These are phyloP conservation scores for Crotalus helleri DNA, from an alignment of 2,113 vertebrate species.

Conservation along the genomic window DNA sequence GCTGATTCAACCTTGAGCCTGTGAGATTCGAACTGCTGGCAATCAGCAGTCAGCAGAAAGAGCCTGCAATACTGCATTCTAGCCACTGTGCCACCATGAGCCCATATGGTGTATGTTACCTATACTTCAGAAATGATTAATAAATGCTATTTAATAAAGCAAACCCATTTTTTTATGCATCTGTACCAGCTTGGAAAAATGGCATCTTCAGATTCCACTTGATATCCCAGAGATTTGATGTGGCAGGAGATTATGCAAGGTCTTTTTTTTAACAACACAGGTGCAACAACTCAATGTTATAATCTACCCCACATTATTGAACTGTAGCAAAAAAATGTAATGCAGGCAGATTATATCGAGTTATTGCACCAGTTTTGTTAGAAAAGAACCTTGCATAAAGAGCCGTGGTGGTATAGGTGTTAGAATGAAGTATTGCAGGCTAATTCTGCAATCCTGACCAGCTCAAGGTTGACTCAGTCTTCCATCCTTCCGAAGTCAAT, in stretches of 20 bases:
- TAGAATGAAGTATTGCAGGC: background rate
- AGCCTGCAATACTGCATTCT: no score
- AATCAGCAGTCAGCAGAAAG: no score
- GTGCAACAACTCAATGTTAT: background rate
- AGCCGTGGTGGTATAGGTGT: background rate
- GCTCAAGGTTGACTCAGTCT: background rate
- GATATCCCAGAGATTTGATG: background rate
- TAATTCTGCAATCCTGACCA: background rate
- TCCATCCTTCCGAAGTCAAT: background rate
- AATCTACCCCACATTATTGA: background rate
- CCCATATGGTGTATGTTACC: background rate
- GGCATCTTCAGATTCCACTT: background rate
- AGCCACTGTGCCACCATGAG: no score
- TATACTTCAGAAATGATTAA: background rate
- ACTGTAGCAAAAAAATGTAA: background rate
- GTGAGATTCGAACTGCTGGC: no score
- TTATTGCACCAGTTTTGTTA: background rate
- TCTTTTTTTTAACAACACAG: background rate
- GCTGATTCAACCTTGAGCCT: no score
- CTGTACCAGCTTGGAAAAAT: background rate
- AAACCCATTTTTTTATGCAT: background rate
- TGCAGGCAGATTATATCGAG: background rate
- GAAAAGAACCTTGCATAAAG: background rate
- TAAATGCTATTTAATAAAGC: background rate
- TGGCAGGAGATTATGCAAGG: background rate